phyloP scores from a whole-genome alignment of 2,113 vertebrate species.

The Poecile atricapillus region DNA sequence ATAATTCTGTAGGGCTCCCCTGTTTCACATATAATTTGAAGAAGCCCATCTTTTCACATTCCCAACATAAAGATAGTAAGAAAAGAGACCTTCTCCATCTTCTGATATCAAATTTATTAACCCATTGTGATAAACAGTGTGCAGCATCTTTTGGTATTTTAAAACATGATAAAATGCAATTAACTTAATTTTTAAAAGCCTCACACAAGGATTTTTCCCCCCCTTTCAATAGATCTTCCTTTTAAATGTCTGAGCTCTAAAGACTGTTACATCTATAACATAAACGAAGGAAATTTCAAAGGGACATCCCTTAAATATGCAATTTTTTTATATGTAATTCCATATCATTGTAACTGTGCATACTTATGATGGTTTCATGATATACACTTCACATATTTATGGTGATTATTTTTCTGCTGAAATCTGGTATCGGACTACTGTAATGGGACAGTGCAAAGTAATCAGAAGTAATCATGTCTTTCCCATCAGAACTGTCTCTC shows the following conservation, averaged over 20 bases:
- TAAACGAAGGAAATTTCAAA: background rate
- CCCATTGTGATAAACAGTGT: background rate
- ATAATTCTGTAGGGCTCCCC: background rate
- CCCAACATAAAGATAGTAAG: background rate
- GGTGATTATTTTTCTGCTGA: background rate
- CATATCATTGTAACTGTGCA: background rate
- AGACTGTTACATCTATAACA: background rate
- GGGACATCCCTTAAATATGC: background rate
- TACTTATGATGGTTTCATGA: background rate
- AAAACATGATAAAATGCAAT: background rate
- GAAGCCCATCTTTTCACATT: background rate
- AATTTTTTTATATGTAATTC: slow-evolving; percentile 35
- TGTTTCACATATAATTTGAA: background rate
- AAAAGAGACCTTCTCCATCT: background rate
- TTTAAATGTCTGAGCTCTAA: background rate
- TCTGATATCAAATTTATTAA: background rate
- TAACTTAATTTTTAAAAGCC: background rate
- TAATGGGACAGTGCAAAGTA: background rate
- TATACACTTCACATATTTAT: background rate
- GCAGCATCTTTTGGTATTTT: background rate
- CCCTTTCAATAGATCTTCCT: background rate
- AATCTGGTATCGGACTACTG: slow-evolving; percentile 15
- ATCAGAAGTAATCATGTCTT: slow-evolving; percentile 40
- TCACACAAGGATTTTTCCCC: background rate
- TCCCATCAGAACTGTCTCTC: slow-evolving; percentile 1